phyloP scores from a whole-genome alignment of 1,140 invertebrate species.

The Theocolax elegans region DNA sequence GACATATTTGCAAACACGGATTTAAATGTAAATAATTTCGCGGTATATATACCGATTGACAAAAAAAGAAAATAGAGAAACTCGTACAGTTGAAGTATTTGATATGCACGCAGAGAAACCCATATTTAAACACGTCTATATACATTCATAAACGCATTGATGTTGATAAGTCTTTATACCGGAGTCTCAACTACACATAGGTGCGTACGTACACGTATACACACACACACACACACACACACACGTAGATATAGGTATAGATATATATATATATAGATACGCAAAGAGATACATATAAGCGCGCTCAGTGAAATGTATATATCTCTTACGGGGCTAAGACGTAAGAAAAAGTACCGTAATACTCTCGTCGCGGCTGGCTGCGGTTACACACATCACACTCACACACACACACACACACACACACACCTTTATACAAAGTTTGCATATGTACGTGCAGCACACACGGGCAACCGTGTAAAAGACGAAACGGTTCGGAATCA shows the following conservation, averaged over 20 bases:
- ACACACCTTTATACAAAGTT: neutral
- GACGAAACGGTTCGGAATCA: neutral
- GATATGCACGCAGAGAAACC: no score
- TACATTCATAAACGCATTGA: neutral
- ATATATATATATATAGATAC: constrained; percentile 17
- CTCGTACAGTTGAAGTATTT: no score
- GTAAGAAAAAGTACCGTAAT: constrained; percentile 40
- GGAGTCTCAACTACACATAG: no score
- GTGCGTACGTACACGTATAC: neutral
- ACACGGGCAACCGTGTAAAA: neutral
- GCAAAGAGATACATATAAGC: no score
- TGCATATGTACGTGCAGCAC: neutral
- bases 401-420: neutral
- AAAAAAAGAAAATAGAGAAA: no score
- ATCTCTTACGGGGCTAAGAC: constrained; percentile 22
- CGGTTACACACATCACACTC: neutral
- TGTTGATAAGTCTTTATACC: no score
- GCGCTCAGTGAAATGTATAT: no score
- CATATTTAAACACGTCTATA: no score
- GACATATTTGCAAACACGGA: neutral
- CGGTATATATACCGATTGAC: no score
- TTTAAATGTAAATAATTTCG: constrained; percentile 5
- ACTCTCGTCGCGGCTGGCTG: constrained; percentile 23
- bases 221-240: no score
- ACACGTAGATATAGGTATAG: neutral